Base-by-base conservation (phyloP, 2,888 invertebrate species). In the Synergus itoensis region DNA sequence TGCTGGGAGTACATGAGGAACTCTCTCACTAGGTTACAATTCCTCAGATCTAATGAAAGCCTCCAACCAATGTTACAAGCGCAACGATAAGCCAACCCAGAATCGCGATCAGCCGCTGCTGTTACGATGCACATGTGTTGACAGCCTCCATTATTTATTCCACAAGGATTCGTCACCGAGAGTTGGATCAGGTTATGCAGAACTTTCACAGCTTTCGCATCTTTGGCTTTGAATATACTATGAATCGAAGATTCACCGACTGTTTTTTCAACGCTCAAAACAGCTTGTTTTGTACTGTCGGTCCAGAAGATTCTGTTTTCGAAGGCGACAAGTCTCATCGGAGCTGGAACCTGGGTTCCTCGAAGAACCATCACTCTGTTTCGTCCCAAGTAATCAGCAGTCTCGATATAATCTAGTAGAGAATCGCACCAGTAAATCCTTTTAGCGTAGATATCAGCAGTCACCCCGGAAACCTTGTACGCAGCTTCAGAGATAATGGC, bases 371-470 rank as follows among this genome's bases (percentile, higher is more conserved):
- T 94, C 82, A 96, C 96, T 83, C 98, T 94, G 85, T 96, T 95
- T 81, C 95, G 94, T 0, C 99, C 99, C 77, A 97, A 95, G 92
- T 99, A 99, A 92, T 99, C 98, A 0, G 98, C 97, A 0, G 98
- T 97, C 90, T 99, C 99, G 83, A 99, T 98, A 91, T 99, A 98
- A 93, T 99, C 99, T 77, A 99, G 93, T 16, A 98, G 93, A 0
- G 98, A 97, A 91, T 99, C 99, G 88, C 99, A 98, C 99, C 99
- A 99, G 93, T 97, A 99, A 9, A 99, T 95, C 76, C 99, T 93
- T 88, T 97, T 95, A 0, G 96, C 95, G 40, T 98, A 96, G n/a
- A 97, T 95, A 92, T 99, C 99, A 0, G 98, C 96, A 0, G 98
- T 95, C 12, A 99, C 95, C 4, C 98, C 98, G 1, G 97, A 97